A percentile compares a stretch with the other conserved stretches of the same genome.
These are phyloP conservation scores for Andrena flavipes DNA, from an alignment of 2,888 invertebrate genomes.

Conservation along the genomic window DNA sequence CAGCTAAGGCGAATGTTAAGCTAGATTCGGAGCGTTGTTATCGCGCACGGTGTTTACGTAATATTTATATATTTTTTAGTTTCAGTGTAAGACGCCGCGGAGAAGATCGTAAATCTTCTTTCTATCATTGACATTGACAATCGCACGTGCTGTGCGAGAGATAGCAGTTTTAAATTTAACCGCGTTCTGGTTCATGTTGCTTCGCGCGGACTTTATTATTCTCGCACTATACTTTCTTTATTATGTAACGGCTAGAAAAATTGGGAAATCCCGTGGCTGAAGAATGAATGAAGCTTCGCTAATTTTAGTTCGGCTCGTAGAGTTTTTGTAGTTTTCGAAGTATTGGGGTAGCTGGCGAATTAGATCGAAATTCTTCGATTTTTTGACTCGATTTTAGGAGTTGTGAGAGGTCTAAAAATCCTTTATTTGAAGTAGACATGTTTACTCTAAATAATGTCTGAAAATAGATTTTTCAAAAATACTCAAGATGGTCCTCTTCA, in stretches of 20 bases:
- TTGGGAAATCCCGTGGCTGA: background rate
- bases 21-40: conserved; percentile 51
- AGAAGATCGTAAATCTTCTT: conserved; percentile 33
- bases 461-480: no score
- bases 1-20: conserved; percentile 14
- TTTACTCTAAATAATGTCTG: no score
- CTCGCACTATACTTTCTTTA: background rate
- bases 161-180: conserved; percentile 4
- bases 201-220: background rate
- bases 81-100: conserved; percentile 33
- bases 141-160: background rate
- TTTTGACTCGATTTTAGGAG: background rate
- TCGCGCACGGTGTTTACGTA: conserved; percentile 48
- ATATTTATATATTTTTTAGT: conserved; percentile 65
- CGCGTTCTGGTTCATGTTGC: background rate
- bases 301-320: no score
- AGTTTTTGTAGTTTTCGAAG: no score
- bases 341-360: no score
- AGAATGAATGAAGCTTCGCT: background rate
- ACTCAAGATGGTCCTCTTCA: no score
- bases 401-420: background rate
- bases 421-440: no score
- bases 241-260: background rate
- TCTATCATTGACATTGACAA: conserved; percentile 39
- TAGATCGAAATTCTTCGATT: no score